These are phyloP conservation scores for Aphis gossypii DNA, from an alignment of 1,140 invertebrate species.

Conservation along the genomic window DNA sequence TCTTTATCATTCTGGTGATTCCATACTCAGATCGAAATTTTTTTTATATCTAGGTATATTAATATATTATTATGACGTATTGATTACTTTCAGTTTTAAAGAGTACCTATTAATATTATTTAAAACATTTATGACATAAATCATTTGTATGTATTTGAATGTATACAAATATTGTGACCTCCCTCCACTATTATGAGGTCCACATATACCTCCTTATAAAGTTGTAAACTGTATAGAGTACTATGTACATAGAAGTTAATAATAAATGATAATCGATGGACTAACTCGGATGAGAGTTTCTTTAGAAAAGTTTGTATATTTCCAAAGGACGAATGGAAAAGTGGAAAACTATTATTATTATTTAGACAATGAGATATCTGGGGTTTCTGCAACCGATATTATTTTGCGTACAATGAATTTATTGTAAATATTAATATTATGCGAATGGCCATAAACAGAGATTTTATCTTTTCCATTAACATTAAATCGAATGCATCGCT, in stretches of 20 bases:
- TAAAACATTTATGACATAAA: not conserved
- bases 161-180: not conserved
- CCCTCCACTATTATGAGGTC: not conserved
- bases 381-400: not conserved
- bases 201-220: not conserved
- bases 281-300: not conserved
- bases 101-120: not conserved
- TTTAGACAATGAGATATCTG: not conserved
- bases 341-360: not conserved
- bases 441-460: constrained; percentile 17
- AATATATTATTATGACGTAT: no score
- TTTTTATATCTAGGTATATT: not conserved
- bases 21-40: not conserved
- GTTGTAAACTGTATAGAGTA: not conserved
- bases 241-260: not conserved
- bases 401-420: not conserved
- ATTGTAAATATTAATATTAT: constrained; percentile 43
- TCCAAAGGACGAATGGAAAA: not conserved
- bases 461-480: constrained; percentile 44
- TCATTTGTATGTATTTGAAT: not conserved
- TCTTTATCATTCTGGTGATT: not conserved
- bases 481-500: constrained; percentile 13
- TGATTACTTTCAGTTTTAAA: no score
- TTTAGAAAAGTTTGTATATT: constrained; percentile 7
- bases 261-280: constrained; percentile 4